Evolutionary conservation across 2,797 vertebrate genomes (phyloP).

Genomic region (Urocyon cinereoargenteus): DNA sequence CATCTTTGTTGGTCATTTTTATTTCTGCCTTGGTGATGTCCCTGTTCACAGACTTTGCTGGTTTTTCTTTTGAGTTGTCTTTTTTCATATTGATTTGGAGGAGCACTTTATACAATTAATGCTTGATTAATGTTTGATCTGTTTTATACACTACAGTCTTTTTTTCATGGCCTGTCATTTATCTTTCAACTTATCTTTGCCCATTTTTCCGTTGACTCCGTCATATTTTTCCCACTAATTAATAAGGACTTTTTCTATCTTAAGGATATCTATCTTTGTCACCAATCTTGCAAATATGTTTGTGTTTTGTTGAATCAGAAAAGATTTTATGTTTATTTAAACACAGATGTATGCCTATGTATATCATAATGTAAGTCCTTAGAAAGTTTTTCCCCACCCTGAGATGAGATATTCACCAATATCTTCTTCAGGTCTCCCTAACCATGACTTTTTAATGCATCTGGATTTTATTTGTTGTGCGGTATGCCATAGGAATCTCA

Average conservation of each 20-base stretch:
- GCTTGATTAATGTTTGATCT: neutral
- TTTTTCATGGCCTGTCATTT: neutral
- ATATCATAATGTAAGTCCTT: neutral
- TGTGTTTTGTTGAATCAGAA: constrained; percentile 9
- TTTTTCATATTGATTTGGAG: neutral
- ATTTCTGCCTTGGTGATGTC: neutral
- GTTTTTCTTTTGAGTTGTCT: neutral
- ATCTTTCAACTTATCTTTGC: neutral
- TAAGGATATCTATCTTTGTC: neutral
- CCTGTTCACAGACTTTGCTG: neutral
- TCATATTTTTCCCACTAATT: constrained; percentile 2
- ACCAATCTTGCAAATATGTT: neutral
- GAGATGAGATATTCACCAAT: neutral
- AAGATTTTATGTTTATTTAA: neutral
- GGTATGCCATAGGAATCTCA: constrained; percentile 67
- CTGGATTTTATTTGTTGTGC: constrained; percentile 65
- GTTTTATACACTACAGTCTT: neutral
- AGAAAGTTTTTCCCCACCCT: neutral
- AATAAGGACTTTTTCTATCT: constrained; percentile 13
- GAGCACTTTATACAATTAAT: neutral
- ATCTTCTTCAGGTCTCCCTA: constrained; percentile 39
- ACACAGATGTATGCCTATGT: neutral
- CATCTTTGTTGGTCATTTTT: neutral
- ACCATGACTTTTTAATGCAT: constrained; percentile 39
- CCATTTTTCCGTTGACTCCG: neutral